Percentiles rank a stretch among this genome's conserved stretches.
These are phyloP conservation scores for Luffia ferchaultella DNA, from an alignment of 2,888 invertebrate species.

Conservation along the genomic window DNA sequence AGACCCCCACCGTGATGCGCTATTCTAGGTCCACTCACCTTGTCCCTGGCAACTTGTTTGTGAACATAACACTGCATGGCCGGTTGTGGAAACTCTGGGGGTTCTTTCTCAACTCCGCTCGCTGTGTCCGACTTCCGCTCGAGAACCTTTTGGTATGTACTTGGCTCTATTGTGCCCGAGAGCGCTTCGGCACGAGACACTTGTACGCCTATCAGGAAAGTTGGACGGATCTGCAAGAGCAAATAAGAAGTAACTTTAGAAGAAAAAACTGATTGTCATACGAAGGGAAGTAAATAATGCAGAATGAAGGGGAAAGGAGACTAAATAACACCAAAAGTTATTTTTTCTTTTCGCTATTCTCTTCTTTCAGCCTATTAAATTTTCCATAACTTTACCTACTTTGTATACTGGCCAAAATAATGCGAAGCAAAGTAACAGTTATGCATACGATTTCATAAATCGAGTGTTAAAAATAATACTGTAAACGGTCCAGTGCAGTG, in stretches of 20 bases:
- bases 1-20: too few species aligned
- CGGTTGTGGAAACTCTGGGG: conserved; percentile 34
- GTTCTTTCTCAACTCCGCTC: conserved; percentile 31
- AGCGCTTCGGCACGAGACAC: conserved; percentile 36
- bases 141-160: too few species aligned
- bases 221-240: conserved; percentile 52
- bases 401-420: too few species aligned
- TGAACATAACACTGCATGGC: conserved; percentile 62
- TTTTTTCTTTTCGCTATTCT: too few species aligned
- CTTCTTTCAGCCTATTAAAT: too few species aligned
- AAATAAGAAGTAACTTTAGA: conserved; percentile 1
- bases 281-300: conserved; percentile 9
- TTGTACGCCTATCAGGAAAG: conserved; percentile 54
- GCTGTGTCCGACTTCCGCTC: conserved; percentile 24
- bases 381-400: too few species aligned
- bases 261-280: background rate
- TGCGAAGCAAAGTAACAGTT: too few species aligned
- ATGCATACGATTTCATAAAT: too few species aligned
- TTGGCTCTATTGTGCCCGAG: too few species aligned
- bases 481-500: too few species aligned
- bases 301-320: conserved; percentile 8
- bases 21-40: conserved; percentile 50
- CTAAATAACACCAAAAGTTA: too few species aligned
- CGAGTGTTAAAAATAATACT: too few species aligned
- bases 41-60: conserved; percentile 62